Evolutionary conservation across 2,113 vertebrate species (phyloP), one percentile per base, ranked within the genome.

Genomic region (Egretta garzetta): DNA sequence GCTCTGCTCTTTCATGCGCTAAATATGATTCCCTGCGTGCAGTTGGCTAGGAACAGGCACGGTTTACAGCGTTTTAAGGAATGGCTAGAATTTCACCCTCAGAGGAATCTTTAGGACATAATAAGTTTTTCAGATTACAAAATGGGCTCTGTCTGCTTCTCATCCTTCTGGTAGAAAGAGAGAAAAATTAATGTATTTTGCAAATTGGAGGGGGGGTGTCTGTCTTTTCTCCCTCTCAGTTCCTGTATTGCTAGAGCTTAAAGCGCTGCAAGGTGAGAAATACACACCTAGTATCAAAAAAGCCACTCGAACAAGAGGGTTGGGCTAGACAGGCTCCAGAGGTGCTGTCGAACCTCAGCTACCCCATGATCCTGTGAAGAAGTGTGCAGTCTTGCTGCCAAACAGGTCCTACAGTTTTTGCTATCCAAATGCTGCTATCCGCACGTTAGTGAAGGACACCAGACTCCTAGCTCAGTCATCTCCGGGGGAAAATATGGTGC

Each of bases 61-160:
- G 15, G 43, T 37, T 88, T 67, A 64, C 71, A 68, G 7, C 73
- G 71, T 67, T 83, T 87, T 89, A 90, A 76, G 56, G 70, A 88
- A 86, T 39, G 45, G n/a, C 20, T 90, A 55, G 60, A 91, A 93
- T 96, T 93, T 64, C 55, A 64, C 16, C 52, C 66, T 67, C 71
- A 88, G 67, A 94, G 71, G 62, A 93, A 96, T 80, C 76, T 62
- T 84, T 71, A 87, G 81, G 75, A 94, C 56, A 49, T 86, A 95
- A 75, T 83, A 94, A 62, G 49, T 86, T 98, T 94, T 94, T 93
- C 64, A 88, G 81, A 88, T 81, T 66, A 86, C 20, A 86, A 88
- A 93, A 88, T 60, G 8, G 13, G 39, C 28, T 74, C 53, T 89
- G 68, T 87, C 77, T 92, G 64, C 58, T 94, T 96, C 80, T 97